Conservation (phyloP, 2,888 invertebrate species). For the Homarus gammarus region DNA sequence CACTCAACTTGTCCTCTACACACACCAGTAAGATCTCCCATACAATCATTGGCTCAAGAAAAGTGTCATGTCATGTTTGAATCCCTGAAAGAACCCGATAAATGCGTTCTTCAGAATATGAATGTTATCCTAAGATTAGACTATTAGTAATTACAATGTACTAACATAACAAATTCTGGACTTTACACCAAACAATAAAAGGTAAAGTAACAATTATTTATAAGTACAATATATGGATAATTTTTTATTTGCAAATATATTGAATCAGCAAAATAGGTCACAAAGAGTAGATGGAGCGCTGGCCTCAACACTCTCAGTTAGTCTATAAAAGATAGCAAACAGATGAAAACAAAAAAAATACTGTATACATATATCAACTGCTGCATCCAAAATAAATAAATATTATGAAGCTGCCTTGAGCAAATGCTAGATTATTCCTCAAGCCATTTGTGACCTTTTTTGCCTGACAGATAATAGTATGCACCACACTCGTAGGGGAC, state of each 20-base stretch:
- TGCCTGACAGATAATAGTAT: slow-evolving; percentile 26
- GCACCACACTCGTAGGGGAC: neutral
- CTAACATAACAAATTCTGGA: slow-evolving; percentile 61
- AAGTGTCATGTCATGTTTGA: too few species aligned
- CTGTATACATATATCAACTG: slow-evolving; percentile 17
- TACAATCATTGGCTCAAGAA: too few species aligned
- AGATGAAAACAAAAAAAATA: slow-evolving; percentile 14
- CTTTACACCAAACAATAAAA: slow-evolving; percentile 49
- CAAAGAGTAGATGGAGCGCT: slow-evolving; percentile 29
- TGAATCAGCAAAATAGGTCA: slow-evolving; percentile 56
- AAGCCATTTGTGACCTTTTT: slow-evolving; percentile 53
- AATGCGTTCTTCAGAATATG: slow-evolving; percentile 25
- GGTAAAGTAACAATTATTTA: slow-evolving; percentile 23
- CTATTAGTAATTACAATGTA: slow-evolving; percentile 64
- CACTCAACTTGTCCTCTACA: too few species aligned
- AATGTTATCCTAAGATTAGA: slow-evolving; percentile 48
- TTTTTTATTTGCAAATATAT: neutral
- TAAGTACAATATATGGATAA: slow-evolving; percentile 35
- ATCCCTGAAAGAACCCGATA: too few species aligned
- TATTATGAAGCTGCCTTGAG: slow-evolving; percentile 59
- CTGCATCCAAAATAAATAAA: slow-evolving; percentile 53
- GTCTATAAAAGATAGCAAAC: neutral
- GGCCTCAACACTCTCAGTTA: neutral
- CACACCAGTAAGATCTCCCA: too few species aligned
- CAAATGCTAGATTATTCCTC: slow-evolving; percentile 40